phyloP scores from a whole-genome alignment of 1,140 invertebrate species.

The Drosophila prosaltans region DNA sequence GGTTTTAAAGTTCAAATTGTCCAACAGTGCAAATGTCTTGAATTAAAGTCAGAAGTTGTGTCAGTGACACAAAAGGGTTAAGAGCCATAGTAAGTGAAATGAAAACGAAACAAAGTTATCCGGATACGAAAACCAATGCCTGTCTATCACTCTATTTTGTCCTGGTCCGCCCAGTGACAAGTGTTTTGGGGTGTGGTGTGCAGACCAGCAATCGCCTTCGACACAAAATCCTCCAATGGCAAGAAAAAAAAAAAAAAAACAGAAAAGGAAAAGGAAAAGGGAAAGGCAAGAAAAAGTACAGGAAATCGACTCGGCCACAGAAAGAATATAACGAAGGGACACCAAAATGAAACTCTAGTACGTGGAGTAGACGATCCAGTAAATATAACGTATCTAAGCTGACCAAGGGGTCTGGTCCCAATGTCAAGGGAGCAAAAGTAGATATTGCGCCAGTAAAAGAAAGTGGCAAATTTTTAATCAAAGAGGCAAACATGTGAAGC shows the following conservation, averaged over 20 bases:
- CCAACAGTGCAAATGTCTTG: slow-evolving; percentile 11
- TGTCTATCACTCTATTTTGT: slow-evolving; percentile 35
- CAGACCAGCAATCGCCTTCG: slow-evolving; percentile 19
- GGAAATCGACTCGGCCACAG: slow-evolving; percentile 29
- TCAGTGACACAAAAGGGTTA: slow-evolving; percentile 28
- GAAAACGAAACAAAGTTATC: slow-evolving; percentile 77
- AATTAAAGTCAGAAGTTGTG: slow-evolving; percentile 72
- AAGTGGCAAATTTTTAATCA: slow-evolving; percentile 77
- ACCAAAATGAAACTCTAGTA: slow-evolving; percentile 59
- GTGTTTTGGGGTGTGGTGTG: slow-evolving; percentile 49
- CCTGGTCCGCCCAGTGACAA: slow-evolving; percentile 24
- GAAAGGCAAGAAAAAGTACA: slow-evolving; percentile 20
- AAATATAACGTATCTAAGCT: slow-evolving; percentile 27
- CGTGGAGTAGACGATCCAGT: slow-evolving; percentile 55
- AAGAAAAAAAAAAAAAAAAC: background rate
- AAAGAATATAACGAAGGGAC: slow-evolving; percentile 18
- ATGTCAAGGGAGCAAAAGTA: slow-evolving; percentile 61
- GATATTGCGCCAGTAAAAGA: slow-evolving; percentile 43
- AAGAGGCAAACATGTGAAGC: slow-evolving; percentile 59
- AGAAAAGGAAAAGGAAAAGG: slow-evolving; percentile 32
- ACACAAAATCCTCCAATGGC: slow-evolving; percentile 18
- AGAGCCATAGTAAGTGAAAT: slow-evolving; percentile 47
- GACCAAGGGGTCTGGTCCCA: slow-evolving; percentile 30
- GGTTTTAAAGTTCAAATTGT: slow-evolving; percentile 5
- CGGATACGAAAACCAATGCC: slow-evolving; percentile 58